Conservation (phyloP, 2,797 vertebrate genomes). For the Melopsittacus undulatus region DNA sequence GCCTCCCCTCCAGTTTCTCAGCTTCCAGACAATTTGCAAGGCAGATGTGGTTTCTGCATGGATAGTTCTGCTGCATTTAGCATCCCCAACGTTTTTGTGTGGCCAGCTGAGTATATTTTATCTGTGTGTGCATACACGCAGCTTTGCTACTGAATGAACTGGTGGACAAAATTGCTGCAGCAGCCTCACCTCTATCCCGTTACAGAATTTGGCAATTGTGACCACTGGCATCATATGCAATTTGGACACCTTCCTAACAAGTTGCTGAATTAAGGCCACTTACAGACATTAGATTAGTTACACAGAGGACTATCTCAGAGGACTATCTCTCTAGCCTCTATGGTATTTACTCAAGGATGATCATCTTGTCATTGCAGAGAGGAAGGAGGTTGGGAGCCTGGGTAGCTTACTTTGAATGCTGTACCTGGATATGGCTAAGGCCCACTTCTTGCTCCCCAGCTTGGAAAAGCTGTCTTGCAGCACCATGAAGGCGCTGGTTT, state of each 20-base stretch:
- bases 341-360: not conserved
- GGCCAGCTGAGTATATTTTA: not conserved
- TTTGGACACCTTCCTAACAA: not conserved
- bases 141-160: not conserved
- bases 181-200: not conserved
- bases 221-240: not conserved
- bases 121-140: not conserved
- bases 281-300: not conserved
- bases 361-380: not conserved
- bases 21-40: not conserved
- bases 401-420: not conserved
- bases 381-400: not conserved
- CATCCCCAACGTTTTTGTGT: not conserved
- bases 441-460: not conserved
- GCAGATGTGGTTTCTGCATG: not conserved
- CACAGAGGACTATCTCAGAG: not conserved
- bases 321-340: not conserved
- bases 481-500: not conserved
- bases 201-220: not conserved
- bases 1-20: not conserved
- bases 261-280: not conserved
- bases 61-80: not conserved
- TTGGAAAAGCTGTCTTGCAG: not conserved
- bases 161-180: not conserved
- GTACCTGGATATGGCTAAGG: not conserved